Conservation (phyloP, 2,888 invertebrate genomes). For the Meteorus cinctellus region DNA sequence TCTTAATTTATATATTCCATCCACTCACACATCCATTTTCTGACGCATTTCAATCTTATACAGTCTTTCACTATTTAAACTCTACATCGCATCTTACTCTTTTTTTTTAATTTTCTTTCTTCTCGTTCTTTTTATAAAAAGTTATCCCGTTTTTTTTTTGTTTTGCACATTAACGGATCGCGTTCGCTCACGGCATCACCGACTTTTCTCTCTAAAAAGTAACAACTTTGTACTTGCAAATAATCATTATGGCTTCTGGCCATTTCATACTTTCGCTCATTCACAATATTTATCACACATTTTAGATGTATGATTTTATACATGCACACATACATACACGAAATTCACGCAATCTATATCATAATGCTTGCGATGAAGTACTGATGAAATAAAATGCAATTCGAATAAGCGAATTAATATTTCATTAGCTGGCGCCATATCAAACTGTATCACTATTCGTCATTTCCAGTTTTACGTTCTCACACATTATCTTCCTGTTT, state of each 20-base stretch:
- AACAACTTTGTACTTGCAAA: conserved; percentile 57
- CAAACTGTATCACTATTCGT: background rate
- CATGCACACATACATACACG: conserved; percentile 14
- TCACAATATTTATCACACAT: background rate
- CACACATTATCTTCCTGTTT: background rate
- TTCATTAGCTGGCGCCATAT: background rate
- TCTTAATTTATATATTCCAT: conserved; percentile 35
- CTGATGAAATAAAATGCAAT: conserved; percentile 19
- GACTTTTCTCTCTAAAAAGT: conserved; percentile 47
- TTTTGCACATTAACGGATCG: conserved; percentile 38
- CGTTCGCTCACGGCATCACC: conserved; percentile 36
- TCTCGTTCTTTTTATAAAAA: conserved; percentile 31
- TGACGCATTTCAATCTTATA: conserved; percentile 39
- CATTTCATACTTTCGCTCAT: conserved; percentile 21
- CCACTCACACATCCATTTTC: conserved; percentile 33
- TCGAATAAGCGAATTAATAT: conserved; percentile 22
- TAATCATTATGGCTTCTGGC: conserved; percentile 48
- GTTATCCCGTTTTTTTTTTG: conserved; percentile 34
- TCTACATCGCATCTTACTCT: conserved; percentile 45
- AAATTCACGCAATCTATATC: conserved; percentile 3
- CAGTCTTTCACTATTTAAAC: conserved; percentile 54
- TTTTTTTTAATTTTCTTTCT: conserved; percentile 40
- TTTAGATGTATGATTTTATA: conserved; percentile 4
- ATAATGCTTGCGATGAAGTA: conserved; percentile 29
- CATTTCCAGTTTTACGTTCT: conserved; percentile 10